These are phyloP conservation scores for Solenopsis fugax DNA, from an alignment of 1,140 invertebrate species.

Conservation along the genomic window DNA sequence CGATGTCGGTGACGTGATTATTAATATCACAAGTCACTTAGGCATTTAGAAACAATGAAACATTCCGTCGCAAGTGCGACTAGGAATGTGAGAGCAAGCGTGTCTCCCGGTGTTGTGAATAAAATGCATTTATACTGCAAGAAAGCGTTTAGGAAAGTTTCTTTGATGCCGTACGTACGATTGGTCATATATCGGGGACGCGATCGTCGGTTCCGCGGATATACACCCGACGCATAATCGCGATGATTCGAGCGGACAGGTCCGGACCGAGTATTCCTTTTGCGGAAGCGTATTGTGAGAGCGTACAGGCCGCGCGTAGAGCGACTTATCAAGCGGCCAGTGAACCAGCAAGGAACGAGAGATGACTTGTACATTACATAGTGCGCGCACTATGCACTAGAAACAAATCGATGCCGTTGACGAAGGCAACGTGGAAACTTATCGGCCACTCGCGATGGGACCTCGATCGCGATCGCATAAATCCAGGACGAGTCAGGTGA, in stretches of 20 bases:
- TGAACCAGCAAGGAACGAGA: slow-evolving; percentile 65
- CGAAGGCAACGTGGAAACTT: slow-evolving; percentile 57
- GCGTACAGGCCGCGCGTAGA: slow-evolving; percentile 20
- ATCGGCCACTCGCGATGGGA: slow-evolving; percentile 46
- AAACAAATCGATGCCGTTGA: slow-evolving; percentile 72
- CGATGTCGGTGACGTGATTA: neutral
- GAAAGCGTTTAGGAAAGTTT: neutral
- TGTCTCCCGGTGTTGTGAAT: neutral
- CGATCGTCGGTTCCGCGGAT: slow-evolving; percentile 45
- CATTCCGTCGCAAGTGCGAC: neutral
- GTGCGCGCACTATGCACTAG: slow-evolving; percentile 64
- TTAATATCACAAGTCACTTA: slow-evolving; percentile 29
- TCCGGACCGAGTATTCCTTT: slow-evolving; percentile 47
- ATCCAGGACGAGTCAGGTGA: slow-evolving; percentile 67
- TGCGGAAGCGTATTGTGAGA: slow-evolving; percentile 60
- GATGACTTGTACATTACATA: slow-evolving; percentile 72
- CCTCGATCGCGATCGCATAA: slow-evolving; percentile 72
- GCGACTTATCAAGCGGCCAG: slow-evolving; percentile 71
- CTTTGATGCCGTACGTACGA: neutral
- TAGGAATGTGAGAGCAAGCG: neutral
- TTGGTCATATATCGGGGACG: slow-evolving; percentile 25
- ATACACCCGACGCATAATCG: slow-evolving; percentile 46
- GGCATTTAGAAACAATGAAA: neutral
- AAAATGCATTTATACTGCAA: neutral
- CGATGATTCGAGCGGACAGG: slow-evolving; percentile 59